A percentile compares a stretch with the other conserved stretches of the same genome.
Conservation (phyloP, 2,888 invertebrate genomes). For the Tinea trinotella region DNA sequence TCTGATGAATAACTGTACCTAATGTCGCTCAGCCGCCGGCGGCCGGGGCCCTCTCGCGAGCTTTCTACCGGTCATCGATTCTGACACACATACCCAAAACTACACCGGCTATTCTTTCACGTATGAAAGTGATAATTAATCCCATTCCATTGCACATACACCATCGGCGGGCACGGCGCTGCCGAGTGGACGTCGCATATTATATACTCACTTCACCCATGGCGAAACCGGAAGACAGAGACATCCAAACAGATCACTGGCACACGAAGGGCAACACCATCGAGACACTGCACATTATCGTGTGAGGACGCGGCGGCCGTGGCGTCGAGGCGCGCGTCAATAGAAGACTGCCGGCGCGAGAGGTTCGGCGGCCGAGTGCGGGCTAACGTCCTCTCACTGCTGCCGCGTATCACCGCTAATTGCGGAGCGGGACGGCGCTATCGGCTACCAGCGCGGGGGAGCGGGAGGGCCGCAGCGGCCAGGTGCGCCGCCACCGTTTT, state of each 20-base stretch:
- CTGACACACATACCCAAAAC: slow-evolving; percentile 38
- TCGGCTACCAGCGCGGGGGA: slow-evolving; percentile 28
- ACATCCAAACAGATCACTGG: slow-evolving; percentile 8
- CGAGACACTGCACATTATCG: slow-evolving; percentile 6
- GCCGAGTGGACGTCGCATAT: slow-evolving; percentile 2
- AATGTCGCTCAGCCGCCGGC: slow-evolving; percentile 35
- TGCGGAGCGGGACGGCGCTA: background rate
- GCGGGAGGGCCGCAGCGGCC: slow-evolving; percentile 34
- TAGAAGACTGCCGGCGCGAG: background rate
- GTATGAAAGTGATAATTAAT: slow-evolving; percentile 39
- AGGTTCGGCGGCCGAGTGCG: slow-evolving; percentile 44
- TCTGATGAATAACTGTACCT: slow-evolving; percentile 22
- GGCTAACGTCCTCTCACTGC: slow-evolving; percentile 51
- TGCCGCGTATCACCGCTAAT: slow-evolving; percentile 25
- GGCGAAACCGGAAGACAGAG: slow-evolving; percentile 30
- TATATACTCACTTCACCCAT: slow-evolving; percentile 68
- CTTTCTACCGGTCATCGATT: slow-evolving; percentile 39
- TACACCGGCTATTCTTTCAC: slow-evolving; percentile 32
- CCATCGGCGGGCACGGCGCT: background rate
- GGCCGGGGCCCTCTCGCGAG: slow-evolving; percentile 32
- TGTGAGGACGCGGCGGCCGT: background rate
- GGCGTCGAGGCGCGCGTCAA: slow-evolving; percentile 5
- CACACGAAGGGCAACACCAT: background rate
- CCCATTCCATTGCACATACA: background rate
- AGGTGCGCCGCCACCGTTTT: slow-evolving; percentile 3